These are phyloP conservation scores for Tiphia femorata DNA, from an alignment of 2,888 invertebrate genomes.

Conservation along the genomic window DNA sequence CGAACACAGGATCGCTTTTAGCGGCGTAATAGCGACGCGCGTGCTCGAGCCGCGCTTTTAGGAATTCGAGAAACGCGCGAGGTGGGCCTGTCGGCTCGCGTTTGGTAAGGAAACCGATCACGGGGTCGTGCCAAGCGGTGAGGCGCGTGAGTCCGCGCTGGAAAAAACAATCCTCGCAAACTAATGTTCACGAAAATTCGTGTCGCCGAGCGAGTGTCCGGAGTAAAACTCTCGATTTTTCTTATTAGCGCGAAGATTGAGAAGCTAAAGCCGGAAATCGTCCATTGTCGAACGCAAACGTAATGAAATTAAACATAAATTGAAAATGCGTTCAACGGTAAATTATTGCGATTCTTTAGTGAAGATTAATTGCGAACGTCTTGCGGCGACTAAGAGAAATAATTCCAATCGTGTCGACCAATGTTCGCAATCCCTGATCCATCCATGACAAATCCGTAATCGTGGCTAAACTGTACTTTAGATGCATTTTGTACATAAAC, in stretches of 20 bases:
- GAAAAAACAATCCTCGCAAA: background rate
- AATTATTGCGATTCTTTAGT: too few species aligned
- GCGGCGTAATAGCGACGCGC: slow-evolving; percentile 12
- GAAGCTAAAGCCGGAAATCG: too few species aligned
- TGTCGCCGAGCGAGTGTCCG: too few species aligned
- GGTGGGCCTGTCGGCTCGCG: background rate
- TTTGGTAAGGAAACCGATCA: background rate
- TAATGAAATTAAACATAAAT: too few species aligned
- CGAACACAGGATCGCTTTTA: slow-evolving; percentile 55
- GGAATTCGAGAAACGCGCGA: slow-evolving; percentile 13
- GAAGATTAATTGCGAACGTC: too few species aligned
- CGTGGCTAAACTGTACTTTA: background rate
- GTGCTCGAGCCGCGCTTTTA: slow-evolving; percentile 17
- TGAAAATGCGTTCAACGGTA: background rate
- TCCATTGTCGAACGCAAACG: too few species aligned
- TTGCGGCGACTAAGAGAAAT: too few species aligned
- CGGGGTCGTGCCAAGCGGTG: background rate
- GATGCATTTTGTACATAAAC: background rate
- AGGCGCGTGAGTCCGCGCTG: background rate
- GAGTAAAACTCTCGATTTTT: too few species aligned
- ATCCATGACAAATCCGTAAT: background rate
- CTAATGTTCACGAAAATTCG: background rate
- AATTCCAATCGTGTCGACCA: too few species aligned
- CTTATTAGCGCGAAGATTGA: too few species aligned
- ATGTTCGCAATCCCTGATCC: too few species aligned